phyloP scores from a whole-genome alignment of 2,113 vertebrate genomes.

The Tringa solitaria region DNA sequence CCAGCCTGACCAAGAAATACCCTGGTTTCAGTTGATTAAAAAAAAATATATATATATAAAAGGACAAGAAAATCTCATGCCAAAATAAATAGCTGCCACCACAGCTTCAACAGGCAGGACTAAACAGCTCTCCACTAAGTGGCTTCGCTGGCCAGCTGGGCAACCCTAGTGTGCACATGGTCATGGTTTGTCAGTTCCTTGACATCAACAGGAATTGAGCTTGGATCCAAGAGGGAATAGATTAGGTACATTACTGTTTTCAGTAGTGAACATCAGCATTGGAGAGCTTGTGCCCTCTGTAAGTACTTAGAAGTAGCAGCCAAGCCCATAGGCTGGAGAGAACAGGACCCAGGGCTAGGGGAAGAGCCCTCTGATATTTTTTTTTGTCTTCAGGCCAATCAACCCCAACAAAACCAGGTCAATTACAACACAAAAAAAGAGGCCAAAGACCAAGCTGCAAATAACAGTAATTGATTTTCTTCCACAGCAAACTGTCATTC shows the following conservation, averaged over 20 bases:
- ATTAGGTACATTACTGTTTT: background rate
- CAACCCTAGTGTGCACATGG: background rate
- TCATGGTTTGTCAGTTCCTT: background rate
- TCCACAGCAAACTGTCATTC: background rate
- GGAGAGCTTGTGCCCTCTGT: background rate
- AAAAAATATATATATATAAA: background rate
- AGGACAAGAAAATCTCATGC: background rate
- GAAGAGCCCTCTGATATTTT: background rate
- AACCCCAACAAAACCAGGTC: background rate
- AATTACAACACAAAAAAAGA: background rate
- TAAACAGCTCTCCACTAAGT: background rate
- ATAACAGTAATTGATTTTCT: background rate
- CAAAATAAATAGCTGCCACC: slow-evolving; percentile 29
- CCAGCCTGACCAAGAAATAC: slow-evolving; percentile 54
- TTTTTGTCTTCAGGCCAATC: background rate
- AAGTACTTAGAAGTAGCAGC: background rate
- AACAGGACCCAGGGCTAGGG: background rate
- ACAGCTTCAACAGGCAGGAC: background rate
- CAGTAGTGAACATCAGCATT: slow-evolving; percentile 11
- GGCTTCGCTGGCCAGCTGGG: background rate
- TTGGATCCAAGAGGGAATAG: background rate
- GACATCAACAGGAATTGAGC: background rate
- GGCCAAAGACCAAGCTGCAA: background rate
- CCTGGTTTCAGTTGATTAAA: background rate
- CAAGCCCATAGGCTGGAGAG: background rate